Evolutionary conservation across 1,140 invertebrate genomes (phyloP).

Genomic region (Acyrthosiphon pisum): DNA sequence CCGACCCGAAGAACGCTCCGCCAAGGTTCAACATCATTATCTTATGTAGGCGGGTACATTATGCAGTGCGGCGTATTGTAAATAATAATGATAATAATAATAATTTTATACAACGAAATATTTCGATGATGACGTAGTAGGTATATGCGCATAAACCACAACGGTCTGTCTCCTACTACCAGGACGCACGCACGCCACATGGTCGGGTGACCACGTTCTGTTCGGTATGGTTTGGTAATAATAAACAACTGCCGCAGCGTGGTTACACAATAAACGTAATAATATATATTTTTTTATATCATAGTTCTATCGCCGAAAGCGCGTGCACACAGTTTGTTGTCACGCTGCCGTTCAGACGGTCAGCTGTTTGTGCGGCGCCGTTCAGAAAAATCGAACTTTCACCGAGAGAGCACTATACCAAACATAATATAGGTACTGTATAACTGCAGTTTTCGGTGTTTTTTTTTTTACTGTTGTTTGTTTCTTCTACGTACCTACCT

Average conservation of each 20-base stretch:
- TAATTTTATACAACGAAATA: background rate
- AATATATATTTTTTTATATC: background rate
- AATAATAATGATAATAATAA: background rate
- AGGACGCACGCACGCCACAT: background rate
- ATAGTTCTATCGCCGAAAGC: background rate
- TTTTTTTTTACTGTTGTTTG: background rate
- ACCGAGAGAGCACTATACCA: background rate
- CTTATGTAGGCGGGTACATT: background rate
- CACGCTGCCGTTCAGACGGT: background rate
- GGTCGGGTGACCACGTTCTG: too few relatives aligned
- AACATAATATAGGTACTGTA: too few relatives aligned
- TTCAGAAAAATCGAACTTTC: background rate
- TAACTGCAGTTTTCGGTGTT: background rate
- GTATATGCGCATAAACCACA: background rate
- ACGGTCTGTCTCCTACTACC: background rate
- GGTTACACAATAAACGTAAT: background rate
- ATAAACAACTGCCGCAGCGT: background rate
- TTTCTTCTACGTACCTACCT: background rate
- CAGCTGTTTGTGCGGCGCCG: constrained; percentile 7
- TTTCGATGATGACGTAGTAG: background rate
- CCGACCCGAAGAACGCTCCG: background rate
- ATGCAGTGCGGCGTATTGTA: background rate
- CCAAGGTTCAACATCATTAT: background rate
- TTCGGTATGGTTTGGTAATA: background rate
- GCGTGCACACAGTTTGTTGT: background rate